A percentile compares a stretch with the other conserved stretches of the same genome.
phyloP scores from a whole-genome alignment of 1,140 invertebrate species.

The Plectus sambesii region DNA sequence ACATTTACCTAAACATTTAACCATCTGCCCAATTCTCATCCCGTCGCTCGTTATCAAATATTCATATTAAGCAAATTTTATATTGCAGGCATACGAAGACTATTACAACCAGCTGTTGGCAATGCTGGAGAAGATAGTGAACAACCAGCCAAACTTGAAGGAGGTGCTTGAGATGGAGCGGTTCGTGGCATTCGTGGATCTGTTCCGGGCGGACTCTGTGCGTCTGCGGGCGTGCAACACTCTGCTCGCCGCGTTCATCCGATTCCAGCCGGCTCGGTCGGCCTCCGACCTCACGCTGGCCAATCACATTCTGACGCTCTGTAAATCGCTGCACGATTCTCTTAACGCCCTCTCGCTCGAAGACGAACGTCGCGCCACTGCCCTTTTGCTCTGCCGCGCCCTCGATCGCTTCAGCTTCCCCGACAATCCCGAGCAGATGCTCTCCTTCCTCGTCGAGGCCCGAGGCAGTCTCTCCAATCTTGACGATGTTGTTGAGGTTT shows the following conservation, averaged over 20 bases:
- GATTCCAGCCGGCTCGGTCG: constrained; percentile 27
- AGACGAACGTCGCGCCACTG: constrained; percentile 75
- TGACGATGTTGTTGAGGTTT: constrained; percentile 68
- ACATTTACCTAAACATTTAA: no score
- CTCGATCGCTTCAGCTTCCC: constrained; percentile 68
- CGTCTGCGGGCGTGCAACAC: constrained; percentile 78
- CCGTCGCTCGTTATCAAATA: no score
- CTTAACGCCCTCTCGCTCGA: constrained; percentile 75
- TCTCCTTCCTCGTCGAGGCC: constrained; percentile 83
- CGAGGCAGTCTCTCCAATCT: constrained; percentile 75
- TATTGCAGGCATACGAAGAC: constrained; percentile 57
- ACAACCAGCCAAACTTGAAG: constrained; percentile 61
- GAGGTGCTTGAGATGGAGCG: constrained; percentile 69
- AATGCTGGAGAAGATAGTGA: constrained; percentile 64
- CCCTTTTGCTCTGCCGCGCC: constrained; percentile 66
- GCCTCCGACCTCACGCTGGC: constrained; percentile 3
- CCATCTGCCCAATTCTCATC: no score
- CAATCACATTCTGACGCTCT: neutral
- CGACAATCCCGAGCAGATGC: constrained; percentile 72
- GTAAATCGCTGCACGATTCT: constrained; percentile 19
- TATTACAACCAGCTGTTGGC: constrained; percentile 64
- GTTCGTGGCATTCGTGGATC: constrained; percentile 73
- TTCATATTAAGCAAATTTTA: no score
- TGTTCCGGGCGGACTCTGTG: constrained; percentile 73
- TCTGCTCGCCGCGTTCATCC: constrained; percentile 69